Conservation (phyloP, 2,888 invertebrate genomes). For the Lasioglossum vierecki region DNA sequence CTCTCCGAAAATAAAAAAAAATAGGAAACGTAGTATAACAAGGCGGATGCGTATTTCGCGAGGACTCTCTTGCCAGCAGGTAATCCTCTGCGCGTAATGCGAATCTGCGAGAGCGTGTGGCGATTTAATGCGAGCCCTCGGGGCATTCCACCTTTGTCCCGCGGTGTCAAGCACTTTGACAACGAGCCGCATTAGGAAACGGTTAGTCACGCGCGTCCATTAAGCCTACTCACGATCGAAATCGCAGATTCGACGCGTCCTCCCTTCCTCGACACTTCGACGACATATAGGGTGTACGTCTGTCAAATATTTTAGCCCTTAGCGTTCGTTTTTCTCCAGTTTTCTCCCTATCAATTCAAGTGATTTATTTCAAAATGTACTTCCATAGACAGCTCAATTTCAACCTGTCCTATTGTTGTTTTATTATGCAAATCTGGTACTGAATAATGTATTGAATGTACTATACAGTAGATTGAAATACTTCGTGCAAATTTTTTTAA, state of each 20-base stretch:
- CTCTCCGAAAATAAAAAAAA: background rate
- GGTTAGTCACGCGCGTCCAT: constrained; percentile 71
- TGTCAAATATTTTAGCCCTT: background rate
- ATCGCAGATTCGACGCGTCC: constrained; percentile 63
- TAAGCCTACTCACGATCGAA: constrained; percentile 62
- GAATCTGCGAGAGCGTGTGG: constrained; percentile 17
- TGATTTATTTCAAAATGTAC: background rate
- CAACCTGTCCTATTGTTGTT: background rate
- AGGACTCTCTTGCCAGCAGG: background rate
- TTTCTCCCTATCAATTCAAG: background rate
- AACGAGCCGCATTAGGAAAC: constrained; percentile 60
- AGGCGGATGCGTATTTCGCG: background rate
- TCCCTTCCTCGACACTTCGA: background rate
- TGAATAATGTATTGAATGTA: no score
- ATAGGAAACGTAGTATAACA: background rate
- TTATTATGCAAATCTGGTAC: background rate
- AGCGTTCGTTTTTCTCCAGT: background rate
- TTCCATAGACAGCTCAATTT: background rate
- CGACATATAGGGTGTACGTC: background rate
- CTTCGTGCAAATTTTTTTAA: no score
- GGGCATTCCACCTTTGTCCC: constrained; percentile 25
- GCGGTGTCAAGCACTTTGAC: constrained; percentile 64
- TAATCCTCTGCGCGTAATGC: constrained; percentile 12
- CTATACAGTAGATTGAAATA: no score
- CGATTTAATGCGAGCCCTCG: constrained; percentile 18